Base-by-base conservation (phyloP, 1,140 invertebrate species). In the Agrilus planipennis region DNA sequence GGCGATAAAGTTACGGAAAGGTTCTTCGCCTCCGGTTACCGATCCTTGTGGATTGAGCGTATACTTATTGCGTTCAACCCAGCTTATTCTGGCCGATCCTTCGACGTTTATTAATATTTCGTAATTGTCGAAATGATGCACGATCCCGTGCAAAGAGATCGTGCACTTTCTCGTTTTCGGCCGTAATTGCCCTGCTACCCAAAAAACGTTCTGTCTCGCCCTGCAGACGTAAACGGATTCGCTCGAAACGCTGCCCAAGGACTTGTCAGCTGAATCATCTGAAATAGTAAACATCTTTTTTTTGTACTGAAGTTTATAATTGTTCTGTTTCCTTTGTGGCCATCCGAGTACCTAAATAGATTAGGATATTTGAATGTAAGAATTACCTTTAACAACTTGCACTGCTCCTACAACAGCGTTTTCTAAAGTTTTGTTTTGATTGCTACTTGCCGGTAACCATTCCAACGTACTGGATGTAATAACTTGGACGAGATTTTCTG, bases 41-140 rank as follows among this genome's bases (percentile, higher is more conserved):
- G 77, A 72, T 3, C 84, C 83, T 15, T 67, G 64, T 0, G 75
- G 73, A 1, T 69, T 56, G 2, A 67, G 51, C 39, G 60, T 69
- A 52, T 74, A 83, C 55, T 77, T 83, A 42, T 71, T 62, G 78
- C 81, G 85, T 7, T 65, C 54, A 5, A 71, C 64, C 84, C 84
- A 89, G 37, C 67, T 73, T 1, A 87, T 65, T 27, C 80, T 67
- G 1, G 77, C 80, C n/a, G 80, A 75, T 36, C 76, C 74, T 44
- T 85, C 81, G 35, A 79, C 71, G 59, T 87, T 88, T 51, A 83
- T 72, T 10, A 87, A 60, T 3, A 87, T 67, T 52, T 89, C 81
- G 54, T 83, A 87, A 20, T 68, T 61, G 1, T 71, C 61, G 45
- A 79, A 73, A 18, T 64, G 65, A 30, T 70, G 67, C 4, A 72